phyloP scores from a whole-genome alignment of 2,888 invertebrate species.

The Myathropa florea region DNA sequence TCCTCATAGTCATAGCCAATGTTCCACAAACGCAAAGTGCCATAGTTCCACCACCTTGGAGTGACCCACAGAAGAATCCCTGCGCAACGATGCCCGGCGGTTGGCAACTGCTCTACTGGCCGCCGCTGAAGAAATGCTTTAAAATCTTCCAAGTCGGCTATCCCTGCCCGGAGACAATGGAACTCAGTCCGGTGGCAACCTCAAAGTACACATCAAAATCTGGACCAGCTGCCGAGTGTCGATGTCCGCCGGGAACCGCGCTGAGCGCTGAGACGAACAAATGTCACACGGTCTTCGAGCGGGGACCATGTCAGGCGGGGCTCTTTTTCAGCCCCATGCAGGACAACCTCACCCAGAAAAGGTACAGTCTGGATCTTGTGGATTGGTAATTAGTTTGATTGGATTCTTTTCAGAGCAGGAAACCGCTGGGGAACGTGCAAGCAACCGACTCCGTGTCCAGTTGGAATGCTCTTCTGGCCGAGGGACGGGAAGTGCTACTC shows the following conservation, averaged over 20 bases:
- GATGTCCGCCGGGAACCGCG: slow-evolving; percentile 90
- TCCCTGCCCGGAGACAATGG: slow-evolving; percentile 92
- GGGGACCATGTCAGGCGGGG: slow-evolving; percentile 87
- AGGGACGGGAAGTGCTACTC: slow-evolving; percentile 88
- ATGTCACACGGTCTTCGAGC: slow-evolving; percentile 88
- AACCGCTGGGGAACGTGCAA: slow-evolving; percentile 88
- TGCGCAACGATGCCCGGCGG: slow-evolving; percentile 90
- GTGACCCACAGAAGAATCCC: slow-evolving; percentile 89
- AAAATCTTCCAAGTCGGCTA: slow-evolving; percentile 92
- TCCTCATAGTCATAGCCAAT: slow-evolving; percentile 29
- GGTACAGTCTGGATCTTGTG: slow-evolving; percentile 66
- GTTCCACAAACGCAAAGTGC: slow-evolving; percentile 73
- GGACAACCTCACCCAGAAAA: slow-evolving; percentile 74
- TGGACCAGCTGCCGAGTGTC: slow-evolving; percentile 87
- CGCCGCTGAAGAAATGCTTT: slow-evolving; percentile 91
- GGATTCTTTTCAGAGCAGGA: slow-evolving; percentile 80
- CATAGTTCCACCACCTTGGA: slow-evolving; percentile 93
- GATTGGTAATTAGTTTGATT: slow-evolving; percentile 50
- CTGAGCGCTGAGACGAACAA: slow-evolving; percentile 85
- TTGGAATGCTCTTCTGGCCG: slow-evolving; percentile 88
- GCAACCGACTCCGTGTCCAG: slow-evolving; percentile 84
- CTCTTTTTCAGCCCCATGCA: slow-evolving; percentile 89
- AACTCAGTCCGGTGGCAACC: slow-evolving; percentile 85
- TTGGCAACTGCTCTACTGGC: slow-evolving; percentile 94
- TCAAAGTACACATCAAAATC: slow-evolving; percentile 80